Evolutionary conservation across 2,113 vertebrate genomes (phyloP), one percentile per base, ranked within the genome.

Genomic region (Brevimyrus niger): DNA sequence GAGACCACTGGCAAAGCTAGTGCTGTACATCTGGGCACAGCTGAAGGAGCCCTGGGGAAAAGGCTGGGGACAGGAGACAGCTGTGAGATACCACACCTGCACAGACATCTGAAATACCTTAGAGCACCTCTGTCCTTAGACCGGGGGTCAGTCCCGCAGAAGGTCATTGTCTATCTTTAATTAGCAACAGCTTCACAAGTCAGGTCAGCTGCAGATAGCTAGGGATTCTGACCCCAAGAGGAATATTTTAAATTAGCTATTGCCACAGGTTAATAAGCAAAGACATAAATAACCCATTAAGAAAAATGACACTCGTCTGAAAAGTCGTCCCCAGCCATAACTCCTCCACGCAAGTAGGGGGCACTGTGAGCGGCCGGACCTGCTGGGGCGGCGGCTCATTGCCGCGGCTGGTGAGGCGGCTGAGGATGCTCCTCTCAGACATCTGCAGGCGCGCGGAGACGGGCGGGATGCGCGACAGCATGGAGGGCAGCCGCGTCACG

Each of bases 381-480:
- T 98, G 97, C 94, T 97, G 98, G 11, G 95, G 91, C 0, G 96
- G 92, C 4, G 97, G 96, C 65, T 99, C 98, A 0, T 95, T 97
- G 0, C 97, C 97, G 0, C 98, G 97, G 91, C 97, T 99, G 92
- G 98, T 98, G 93, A 99, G 96, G 61, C 98, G 97, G 94, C 98
- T 99, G 90, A 99, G 95, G 93, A 99, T 99, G 95, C 97, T 99
- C 82, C 98, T 94, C 93, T 99, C 98, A 0, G 98, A 99, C 98
- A 99, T 99, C 96, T 99, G 98, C 83, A 99, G 96, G 3, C 98
- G 97, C 9, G 97, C 97, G 0, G 98, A 98, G 92, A 99, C 98
- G 0, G 98, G 98, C 0, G 98, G 98, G 92, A 99, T 98, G 89
- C 98, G 96, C 86, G 98, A 98, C 91, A 99, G 93, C 98, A 98